Base-by-base conservation (phyloP, 2,113 vertebrate genomes). In the Microcebus griseorufus region DNA sequence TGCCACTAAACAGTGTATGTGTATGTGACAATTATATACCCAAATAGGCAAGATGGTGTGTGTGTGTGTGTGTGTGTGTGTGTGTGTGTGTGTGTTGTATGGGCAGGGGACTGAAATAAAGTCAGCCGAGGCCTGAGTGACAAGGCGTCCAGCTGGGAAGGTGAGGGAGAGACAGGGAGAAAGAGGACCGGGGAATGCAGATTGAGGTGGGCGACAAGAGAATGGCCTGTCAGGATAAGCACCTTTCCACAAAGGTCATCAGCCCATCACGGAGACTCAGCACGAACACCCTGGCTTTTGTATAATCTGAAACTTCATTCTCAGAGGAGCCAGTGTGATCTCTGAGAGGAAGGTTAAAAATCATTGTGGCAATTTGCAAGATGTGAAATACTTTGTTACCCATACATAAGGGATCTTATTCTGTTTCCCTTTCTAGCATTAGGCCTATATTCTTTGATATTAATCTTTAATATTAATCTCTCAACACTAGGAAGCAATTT, bases 191-290 rank as follows among this genome's bases (percentile, higher is more conserved):
- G 75, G 48, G 90, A 72, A 95, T 88, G 90, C 80, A 97, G 86
- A 95, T 92, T 34, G 87, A 89, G 55, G 93, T 83, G 80, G 60
- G 32, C 58, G 73, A 60, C 79, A 64, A 97, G 94, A 96, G 95
- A 97, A 93, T 94, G 60, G 85, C 82, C 97, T 96, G 93, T 94
- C 73, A 5, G 32, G 95, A 95, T 97, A 87, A 97, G 90, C 86
- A 89, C 86, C 96, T 98, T 94, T 92, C 75, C 65, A 23, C 82
- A 97, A 96, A 98, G 97, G 97, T 97, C 94, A 97, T 39, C 91
- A 92, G 94, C 97, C 93, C 92, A 88, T 97, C 96, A 64, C 10
- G 34, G 88, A 96, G 91, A 94, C 73, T 83, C 82, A 62, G 42
- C 29, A 42, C 9, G 2, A 78, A 91, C 86, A 90, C 86, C 69